Base-by-base conservation (phyloP, 2,888 invertebrate genomes). In the Folsomia candida region DNA sequence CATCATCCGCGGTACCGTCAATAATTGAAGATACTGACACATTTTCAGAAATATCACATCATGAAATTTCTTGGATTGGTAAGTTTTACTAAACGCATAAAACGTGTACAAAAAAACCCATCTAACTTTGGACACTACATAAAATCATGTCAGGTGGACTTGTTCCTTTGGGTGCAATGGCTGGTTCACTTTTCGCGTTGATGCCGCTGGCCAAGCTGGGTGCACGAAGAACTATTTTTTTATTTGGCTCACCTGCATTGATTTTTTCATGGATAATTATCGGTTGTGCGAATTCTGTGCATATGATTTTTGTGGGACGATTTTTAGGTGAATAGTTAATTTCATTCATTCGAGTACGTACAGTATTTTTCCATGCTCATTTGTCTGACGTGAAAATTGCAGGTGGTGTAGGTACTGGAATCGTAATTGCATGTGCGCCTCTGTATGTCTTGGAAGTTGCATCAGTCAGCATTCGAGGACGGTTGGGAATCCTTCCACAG, bases 11-110 rank as follows among this genome's bases (percentile, higher is more conserved):
- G 1, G 61, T 78, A 24, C 75, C 77, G 0, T 77, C 76, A 18
- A 79, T 79, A 77, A 25, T 51, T 51, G 66, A 63, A 18, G 78
- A 77, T 51, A 11, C 18, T 22, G 61, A 22, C 4, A 65, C 54
- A 20, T 73, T 73, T 47, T 29, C 67, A 20, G 51, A 64, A 4
- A 47, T 79, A 22, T 66, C 72, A 18, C 71, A 70, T 26, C 72
- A 77, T 59, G 69, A 76, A 26, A 70, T 73, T 67, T 79, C 78
- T 18, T 79, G 78, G 78, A 77, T 79, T 20, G 78, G 78, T 78
- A 60, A 70, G 57, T 22, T 24, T 60, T 60, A 25, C 18, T 9
- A 47, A 11, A 47, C 47, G 18, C n/a, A 47, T 9, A 47, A 47
- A 47, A 47, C 9, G 18, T 47, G 47, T 47, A 47, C 47, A 47